Percentiles rank a stretch among this genome's conserved stretches.
These are phyloP conservation scores for Galeopterus variegatus DNA, from an alignment of 2,113 vertebrate genomes.

Conservation along the genomic window DNA sequence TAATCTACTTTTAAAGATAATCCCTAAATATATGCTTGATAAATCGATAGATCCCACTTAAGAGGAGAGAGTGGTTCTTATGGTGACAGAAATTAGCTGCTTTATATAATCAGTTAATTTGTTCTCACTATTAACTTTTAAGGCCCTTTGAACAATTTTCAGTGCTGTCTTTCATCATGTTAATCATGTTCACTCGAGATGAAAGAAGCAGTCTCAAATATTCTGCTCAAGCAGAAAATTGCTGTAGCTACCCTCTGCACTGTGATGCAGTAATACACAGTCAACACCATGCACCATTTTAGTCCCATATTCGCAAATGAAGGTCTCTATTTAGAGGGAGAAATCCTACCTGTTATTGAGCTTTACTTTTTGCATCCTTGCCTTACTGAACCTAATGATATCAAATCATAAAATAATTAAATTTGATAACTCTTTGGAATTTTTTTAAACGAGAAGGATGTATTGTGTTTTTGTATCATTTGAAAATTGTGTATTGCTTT, in stretches of 20 bases:
- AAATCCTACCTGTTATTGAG: neutral
- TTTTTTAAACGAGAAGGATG: neutral
- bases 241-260: neutral
- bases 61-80: neutral
- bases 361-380: neutral
- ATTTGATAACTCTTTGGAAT: neutral
- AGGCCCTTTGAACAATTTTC: slow-evolving; percentile 49
- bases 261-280: neutral
- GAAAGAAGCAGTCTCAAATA: slow-evolving; percentile 32
- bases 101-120: slow-evolving; percentile 61
- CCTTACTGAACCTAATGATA: neutral
- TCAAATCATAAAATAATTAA: neutral
- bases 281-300: neutral
- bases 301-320: neutral
- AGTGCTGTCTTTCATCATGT: slow-evolving; percentile 60
- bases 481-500: neutral
- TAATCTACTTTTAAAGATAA: slow-evolving; percentile 35
- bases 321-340: neutral
- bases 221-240: neutral
- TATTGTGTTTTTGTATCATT: neutral
- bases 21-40: neutral
- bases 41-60: neutral
- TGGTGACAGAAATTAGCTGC: neutral
- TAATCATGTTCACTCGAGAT: slow-evolving; percentile 50
- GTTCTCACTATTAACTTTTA: slow-evolving; percentile 57